These are phyloP conservation scores for Phalanger gymnotis DNA, from an alignment of 2,797 vertebrate genomes.

Conservation along the genomic window DNA sequence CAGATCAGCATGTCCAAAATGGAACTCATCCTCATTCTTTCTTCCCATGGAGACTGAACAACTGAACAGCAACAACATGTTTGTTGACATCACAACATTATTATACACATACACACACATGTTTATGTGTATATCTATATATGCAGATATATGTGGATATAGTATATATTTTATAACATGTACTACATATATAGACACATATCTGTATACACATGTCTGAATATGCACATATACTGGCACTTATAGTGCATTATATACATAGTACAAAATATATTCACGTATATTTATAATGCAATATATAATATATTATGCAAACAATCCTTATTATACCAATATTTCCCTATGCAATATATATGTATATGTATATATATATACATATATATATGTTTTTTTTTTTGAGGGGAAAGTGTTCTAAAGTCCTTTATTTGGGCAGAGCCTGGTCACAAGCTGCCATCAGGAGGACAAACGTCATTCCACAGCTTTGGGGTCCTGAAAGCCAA, in stretches of 20 bases:
- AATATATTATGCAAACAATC: too few species aligned
- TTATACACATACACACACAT: neutral
- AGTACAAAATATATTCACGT: too few species aligned
- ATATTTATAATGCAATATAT: neutral
- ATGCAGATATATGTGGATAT: neutral
- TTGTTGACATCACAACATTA: neutral
- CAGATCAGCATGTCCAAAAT: neutral
- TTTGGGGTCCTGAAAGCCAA: conserved; percentile 14
- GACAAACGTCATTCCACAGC: neutral
- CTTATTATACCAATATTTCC: too few species aligned
- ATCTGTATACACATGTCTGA: neutral
- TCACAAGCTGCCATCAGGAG: conserved; percentile 37
- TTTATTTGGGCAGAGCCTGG: conserved; percentile 67
- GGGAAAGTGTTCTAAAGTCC: conserved; percentile 40
- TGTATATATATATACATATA: too few species aligned
- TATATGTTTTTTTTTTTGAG: too few species aligned
- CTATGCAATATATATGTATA: too few species aligned
- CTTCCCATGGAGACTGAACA: neutral
- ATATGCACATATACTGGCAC: neutral
- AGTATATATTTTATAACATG: neutral
- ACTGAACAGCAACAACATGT: neutral
- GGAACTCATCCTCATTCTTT: neutral
- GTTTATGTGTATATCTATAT: neutral
- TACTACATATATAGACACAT: neutral
- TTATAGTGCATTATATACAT: too few species aligned